Percentiles rank a stretch among this genome's conserved stretches.
phyloP scores from a whole-genome alignment of 2,888 invertebrate genomes.

The Mellilla xanthometata region DNA sequence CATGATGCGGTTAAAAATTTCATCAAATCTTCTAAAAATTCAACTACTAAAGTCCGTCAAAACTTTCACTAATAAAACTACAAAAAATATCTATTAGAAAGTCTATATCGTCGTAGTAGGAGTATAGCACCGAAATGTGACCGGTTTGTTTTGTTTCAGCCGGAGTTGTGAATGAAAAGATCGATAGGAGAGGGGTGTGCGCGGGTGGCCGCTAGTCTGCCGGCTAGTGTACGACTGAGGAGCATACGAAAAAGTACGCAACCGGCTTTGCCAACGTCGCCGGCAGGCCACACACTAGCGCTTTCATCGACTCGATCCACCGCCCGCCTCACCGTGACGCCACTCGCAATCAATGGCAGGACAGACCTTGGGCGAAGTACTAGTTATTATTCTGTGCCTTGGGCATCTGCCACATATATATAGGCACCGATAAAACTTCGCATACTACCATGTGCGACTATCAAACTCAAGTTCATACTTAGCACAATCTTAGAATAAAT shows the following conservation, averaged over 20 bases:
- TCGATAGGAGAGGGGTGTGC: conserved; percentile 36
- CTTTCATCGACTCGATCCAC: conserved; percentile 11
- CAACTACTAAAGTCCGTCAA: conserved; percentile 23
- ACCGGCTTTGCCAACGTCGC: background rate
- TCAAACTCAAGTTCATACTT: conserved; percentile 1
- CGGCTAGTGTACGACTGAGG: conserved; percentile 20
- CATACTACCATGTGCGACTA: conserved; percentile 12
- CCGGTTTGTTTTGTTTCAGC: conserved; percentile 42
- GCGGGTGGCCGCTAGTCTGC: conserved; percentile 34
- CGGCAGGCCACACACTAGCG: background rate
- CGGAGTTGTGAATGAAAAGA: conserved; percentile 49
- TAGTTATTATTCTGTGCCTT: too few relatives aligned
- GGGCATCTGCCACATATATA: conserved; percentile 29
- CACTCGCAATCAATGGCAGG: conserved; percentile 49
- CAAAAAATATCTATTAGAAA: conserved; percentile 16
- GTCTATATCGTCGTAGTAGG: conserved; percentile 14
- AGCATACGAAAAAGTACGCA: background rate
- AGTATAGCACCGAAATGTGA: conserved; percentile 36
- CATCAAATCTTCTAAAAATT: conserved; percentile 18
- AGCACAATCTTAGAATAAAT: background rate
- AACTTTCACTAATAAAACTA: conserved; percentile 40
- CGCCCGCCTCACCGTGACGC: conserved; percentile 30
- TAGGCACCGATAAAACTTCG: conserved; percentile 27
- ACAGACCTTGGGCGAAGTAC: too few relatives aligned
- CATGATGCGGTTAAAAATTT: conserved; percentile 39